A percentile compares a stretch with the other conserved stretches of the same genome.
Conservation (phyloP, 2,113 vertebrate species). For the Raja brachyura region DNA sequence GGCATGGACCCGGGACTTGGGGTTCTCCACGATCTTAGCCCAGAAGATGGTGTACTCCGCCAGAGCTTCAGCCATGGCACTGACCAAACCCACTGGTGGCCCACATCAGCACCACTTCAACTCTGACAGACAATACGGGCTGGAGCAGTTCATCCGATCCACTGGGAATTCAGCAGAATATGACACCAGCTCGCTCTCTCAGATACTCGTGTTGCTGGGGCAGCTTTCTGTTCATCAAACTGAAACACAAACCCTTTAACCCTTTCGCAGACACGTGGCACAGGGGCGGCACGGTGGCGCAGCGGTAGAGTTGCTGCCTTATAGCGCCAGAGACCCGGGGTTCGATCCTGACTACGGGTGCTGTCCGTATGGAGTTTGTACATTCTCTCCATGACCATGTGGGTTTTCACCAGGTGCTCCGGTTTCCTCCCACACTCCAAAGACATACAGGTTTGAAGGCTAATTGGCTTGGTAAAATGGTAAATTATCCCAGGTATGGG, state of each 20-base stretch:
- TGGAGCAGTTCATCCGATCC: background rate
- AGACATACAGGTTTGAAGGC: too few relatives aligned
- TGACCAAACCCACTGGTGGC: too few relatives aligned
- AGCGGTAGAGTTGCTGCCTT: too few relatives aligned
- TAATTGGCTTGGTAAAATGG: too few relatives aligned
- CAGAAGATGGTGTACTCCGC: conserved; percentile 16
- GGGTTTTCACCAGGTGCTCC: too few relatives aligned
- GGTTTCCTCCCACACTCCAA: too few relatives aligned
- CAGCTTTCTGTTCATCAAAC: conserved; percentile 1
- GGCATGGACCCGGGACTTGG: background rate
- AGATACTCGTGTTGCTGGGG: background rate
- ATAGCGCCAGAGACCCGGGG: too few relatives aligned
- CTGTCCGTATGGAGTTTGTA: too few relatives aligned
- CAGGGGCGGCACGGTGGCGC: too few relatives aligned
- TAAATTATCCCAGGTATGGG: too few relatives aligned
- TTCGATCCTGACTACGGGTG: too few relatives aligned
- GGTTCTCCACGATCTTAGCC: background rate
- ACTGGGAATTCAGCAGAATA: conserved; percentile 3
- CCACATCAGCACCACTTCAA: background rate
- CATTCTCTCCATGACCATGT: too few relatives aligned
- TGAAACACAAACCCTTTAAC: background rate
- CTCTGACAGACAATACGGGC: background rate
- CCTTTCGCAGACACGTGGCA: background rate
- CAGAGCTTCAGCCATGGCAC: conserved; percentile 10
- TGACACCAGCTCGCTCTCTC: background rate